Conservation (phyloP, 2,797 vertebrate genomes). For the Rhyacichthys aspro region DNA sequence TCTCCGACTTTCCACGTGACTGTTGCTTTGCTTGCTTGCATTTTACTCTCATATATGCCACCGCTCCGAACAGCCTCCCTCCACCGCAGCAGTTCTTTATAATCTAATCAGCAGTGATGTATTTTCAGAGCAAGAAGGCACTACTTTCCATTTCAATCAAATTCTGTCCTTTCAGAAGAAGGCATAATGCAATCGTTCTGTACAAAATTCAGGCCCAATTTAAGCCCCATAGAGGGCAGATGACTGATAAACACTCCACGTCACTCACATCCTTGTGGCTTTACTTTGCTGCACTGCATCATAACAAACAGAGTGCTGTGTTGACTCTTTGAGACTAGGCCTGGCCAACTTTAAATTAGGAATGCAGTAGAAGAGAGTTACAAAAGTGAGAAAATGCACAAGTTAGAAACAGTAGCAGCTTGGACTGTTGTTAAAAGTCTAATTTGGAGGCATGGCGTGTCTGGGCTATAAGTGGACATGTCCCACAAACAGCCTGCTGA, state of each 20-base stretch:
- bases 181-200: slow-evolving; percentile 74
- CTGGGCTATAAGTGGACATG: slow-evolving; percentile 54
- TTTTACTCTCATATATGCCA: slow-evolving; percentile 50
- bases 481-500: slow-evolving; percentile 50
- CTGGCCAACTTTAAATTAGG: slow-evolving; percentile 59
- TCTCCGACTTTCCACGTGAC: slow-evolving; percentile 17
- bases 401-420: slow-evolving; percentile 57
- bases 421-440: slow-evolving; percentile 59
- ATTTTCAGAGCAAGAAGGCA: slow-evolving; percentile 71
- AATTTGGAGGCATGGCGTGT: slow-evolving; percentile 63
- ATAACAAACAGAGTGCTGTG: slow-evolving; percentile 51
- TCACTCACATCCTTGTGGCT: slow-evolving; percentile 49
- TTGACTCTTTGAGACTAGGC: slow-evolving; percentile 34
- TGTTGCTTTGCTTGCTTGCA: slow-evolving; percentile 52
- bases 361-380: slow-evolving; percentile 33
- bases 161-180: slow-evolving; percentile 73
- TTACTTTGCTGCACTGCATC: slow-evolving; percentile 48
- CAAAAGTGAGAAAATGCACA: slow-evolving; percentile 36
- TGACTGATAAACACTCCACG: slow-evolving; percentile 72
- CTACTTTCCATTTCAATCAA: slow-evolving; percentile 79
- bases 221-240: slow-evolving; percentile 72
- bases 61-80: slow-evolving; percentile 31
- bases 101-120: slow-evolving; percentile 76
- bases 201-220: slow-evolving; percentile 70
- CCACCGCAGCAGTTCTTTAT: slow-evolving; percentile 55